phyloP scores from a whole-genome alignment of 1,140 invertebrate genomes.

The Bilobella aurantiaca region DNA sequence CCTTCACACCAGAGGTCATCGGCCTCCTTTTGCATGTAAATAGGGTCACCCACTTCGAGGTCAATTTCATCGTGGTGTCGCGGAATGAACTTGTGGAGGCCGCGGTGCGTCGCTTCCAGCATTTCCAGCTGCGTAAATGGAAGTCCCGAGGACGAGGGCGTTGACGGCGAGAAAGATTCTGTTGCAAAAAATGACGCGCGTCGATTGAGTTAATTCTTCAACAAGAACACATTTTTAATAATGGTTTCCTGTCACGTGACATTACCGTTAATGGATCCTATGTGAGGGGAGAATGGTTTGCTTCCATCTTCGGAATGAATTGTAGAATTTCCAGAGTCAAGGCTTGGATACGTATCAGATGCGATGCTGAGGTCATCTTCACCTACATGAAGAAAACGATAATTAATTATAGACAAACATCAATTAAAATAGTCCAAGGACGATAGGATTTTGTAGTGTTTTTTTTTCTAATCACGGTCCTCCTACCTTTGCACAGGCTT shows the following conservation, averaged over 20 bases:
- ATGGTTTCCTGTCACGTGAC: neutral
- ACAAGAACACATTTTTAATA: too few species aligned
- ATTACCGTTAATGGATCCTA: constrained; percentile 37
- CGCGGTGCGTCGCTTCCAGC: constrained; percentile 87
- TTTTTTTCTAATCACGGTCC: too few species aligned
- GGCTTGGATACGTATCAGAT: constrained; percentile 66
- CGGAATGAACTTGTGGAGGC: constrained; percentile 88
- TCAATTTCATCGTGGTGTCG: constrained; percentile 90
- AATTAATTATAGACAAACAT: too few species aligned
- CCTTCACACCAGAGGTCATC: constrained; percentile 97
- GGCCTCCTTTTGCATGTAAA: constrained; percentile 90
- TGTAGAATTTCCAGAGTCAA: constrained; percentile 78
- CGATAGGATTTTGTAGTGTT: too few species aligned
- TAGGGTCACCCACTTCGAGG: constrained; percentile 91
- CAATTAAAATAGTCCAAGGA: too few species aligned
- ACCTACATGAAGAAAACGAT: too few species aligned
- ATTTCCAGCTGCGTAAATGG: constrained; percentile 69
- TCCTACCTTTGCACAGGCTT: too few species aligned
- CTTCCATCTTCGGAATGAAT: constrained; percentile 75
- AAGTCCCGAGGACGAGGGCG: constrained; percentile 34
- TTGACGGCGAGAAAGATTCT: constrained; percentile 37
- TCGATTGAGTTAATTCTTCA: too few species aligned
- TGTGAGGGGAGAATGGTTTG: constrained; percentile 65
- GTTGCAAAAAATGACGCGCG: neutral
- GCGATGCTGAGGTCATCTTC: constrained; percentile 46